Percentiles rank a stretch among this genome's conserved stretches.
Evolutionary conservation across 2,888 invertebrate species (phyloP).

Genomic region (Dolichopus griseipennis): DNA sequence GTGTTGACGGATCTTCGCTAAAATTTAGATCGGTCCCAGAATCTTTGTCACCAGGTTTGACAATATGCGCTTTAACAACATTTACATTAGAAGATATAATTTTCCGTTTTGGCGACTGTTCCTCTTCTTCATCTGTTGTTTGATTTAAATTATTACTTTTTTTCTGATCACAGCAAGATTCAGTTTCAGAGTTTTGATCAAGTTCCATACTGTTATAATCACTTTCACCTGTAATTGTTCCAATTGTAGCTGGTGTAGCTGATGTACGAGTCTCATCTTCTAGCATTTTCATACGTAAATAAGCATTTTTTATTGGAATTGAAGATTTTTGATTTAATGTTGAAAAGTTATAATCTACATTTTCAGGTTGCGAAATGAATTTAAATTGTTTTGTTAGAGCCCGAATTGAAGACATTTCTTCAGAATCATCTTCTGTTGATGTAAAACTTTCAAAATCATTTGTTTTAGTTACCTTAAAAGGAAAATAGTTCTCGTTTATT

Average conservation of each 20-base stretch:
- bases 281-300: constrained; percentile 14
- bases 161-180: constrained; percentile 41
- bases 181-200: constrained; percentile 51
- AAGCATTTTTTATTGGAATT: constrained; percentile 15
- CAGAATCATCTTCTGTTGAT: constrained; percentile 26
- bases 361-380: constrained; percentile 37
- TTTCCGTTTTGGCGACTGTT: constrained; percentile 29
- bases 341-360: constrained; percentile 25
- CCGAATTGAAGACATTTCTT: constrained; percentile 33
- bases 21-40: constrained; percentile 46
- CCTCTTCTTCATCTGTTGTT: constrained; percentile 44
- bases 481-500: constrained; percentile 1
- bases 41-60: constrained; percentile 35
- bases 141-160: constrained; percentile 22
- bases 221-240: constrained; percentile 31
- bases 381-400: constrained; percentile 38
- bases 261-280: constrained; percentile 25
- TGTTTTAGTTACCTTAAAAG: constrained; percentile 18
- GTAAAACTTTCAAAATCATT: constrained; percentile 22
- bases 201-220: constrained; percentile 45
- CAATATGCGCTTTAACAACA: constrained; percentile 22
- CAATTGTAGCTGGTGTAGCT: constrained; percentile 33
- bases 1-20: constrained; percentile 40
- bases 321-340: constrained; percentile 17
- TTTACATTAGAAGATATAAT: constrained; percentile 11